These are phyloP conservation scores for Epinephelus cyanopodus DNA, from an alignment of 2,113 vertebrate species.

Conservation along the genomic window DNA sequence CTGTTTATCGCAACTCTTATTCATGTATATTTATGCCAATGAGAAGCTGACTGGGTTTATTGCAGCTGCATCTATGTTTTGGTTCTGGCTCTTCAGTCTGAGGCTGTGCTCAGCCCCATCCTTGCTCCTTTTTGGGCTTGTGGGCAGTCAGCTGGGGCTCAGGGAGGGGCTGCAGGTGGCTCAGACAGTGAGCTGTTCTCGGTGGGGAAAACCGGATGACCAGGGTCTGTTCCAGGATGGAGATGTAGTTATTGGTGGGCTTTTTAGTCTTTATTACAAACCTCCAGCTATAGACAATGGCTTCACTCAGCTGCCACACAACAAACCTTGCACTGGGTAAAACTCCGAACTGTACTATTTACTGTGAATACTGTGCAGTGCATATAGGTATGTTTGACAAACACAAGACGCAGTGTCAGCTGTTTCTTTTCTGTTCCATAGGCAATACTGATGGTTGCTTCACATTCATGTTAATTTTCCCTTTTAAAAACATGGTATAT, in stretches of 20 bases:
- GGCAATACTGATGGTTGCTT: neutral
- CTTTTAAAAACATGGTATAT: neutral
- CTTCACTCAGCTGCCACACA: conserved; percentile 60
- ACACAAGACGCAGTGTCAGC: neutral
- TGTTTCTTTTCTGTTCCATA: neutral
- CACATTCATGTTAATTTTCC: neutral
- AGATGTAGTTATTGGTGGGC: conserved; percentile 81
- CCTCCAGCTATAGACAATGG: conserved; percentile 52
- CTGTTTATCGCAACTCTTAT: neutral
- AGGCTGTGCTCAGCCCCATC: conserved; percentile 34
- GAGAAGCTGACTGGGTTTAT: neutral
- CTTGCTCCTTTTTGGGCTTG: conserved; percentile 56
- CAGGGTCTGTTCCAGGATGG: conserved; percentile 80
- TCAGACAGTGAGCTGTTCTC: conserved; percentile 63
- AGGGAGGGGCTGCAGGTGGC: conserved; percentile 34
- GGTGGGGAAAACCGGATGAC: conserved; percentile 35
- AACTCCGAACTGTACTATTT: conserved; percentile 21
- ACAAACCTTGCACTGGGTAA: conserved; percentile 76
- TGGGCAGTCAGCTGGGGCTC: conserved; percentile 56
- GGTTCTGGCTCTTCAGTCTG: conserved; percentile 43
- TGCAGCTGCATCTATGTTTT: conserved; percentile 54
- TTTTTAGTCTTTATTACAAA: conserved; percentile 74
- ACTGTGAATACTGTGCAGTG: neutral
- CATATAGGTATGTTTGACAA: neutral
- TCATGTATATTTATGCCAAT: neutral